These are phyloP conservation scores for Cossypha heuglini DNA, from an alignment of 2,797 vertebrate genomes.

Conservation along the genomic window DNA sequence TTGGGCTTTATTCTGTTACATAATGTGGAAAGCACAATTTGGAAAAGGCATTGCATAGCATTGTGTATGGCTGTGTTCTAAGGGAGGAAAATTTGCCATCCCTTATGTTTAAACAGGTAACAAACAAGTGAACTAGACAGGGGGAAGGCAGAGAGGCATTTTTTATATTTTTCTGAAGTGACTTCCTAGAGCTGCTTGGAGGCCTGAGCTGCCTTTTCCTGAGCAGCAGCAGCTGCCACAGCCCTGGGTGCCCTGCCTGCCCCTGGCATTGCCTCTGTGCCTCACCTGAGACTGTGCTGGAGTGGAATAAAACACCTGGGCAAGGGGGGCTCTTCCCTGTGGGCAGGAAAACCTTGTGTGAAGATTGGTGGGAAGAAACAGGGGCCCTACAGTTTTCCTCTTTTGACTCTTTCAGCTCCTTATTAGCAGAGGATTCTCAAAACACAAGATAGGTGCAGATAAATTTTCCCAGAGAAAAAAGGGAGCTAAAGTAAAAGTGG, in stretches of 20 bases:
- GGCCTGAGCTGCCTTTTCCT: not conserved
- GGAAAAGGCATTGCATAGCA: accelerated
- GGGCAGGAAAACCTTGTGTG: accelerated
- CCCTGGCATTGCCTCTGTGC: not conserved
- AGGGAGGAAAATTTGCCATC: not conserved
- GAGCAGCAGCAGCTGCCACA: not conserved
- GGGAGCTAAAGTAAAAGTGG: not conserved
- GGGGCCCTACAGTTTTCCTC: accelerated
- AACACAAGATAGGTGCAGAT: not conserved
- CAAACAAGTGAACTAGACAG: not conserved
- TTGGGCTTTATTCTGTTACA: not conserved
- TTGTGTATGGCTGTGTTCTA: accelerated
- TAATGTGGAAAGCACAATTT: not conserved
- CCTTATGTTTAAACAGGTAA: not conserved
- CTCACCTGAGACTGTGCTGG: accelerated
- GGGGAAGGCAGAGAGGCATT: not conserved
- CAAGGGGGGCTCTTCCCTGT: not conserved
- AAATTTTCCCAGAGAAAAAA: not conserved
- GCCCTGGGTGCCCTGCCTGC: not conserved
- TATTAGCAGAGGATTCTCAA: too few relatives aligned
- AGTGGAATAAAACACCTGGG: not conserved
- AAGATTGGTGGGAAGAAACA: not conserved
- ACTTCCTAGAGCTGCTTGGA: not conserved
- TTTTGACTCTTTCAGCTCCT: not conserved
- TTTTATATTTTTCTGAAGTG: not conserved